Evolutionary conservation across 1,140 invertebrate genomes (phyloP).

Genomic region (Monomorium pharaonis): DNA sequence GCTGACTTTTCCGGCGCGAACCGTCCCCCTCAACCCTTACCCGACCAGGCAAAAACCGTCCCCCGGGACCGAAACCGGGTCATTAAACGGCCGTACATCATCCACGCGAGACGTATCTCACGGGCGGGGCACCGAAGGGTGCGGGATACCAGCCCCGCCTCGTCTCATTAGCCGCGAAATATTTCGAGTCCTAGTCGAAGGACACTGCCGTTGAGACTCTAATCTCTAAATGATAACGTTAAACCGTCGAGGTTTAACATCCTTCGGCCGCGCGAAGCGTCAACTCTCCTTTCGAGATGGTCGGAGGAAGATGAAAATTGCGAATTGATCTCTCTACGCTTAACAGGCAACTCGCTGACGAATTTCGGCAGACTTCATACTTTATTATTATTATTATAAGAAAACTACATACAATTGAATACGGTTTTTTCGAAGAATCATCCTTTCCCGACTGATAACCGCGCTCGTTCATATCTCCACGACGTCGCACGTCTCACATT

Average conservation of each 20-base stretch:
- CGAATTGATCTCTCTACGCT: neutral
- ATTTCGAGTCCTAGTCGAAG: conserved; percentile 43
- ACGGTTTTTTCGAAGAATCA: neutral
- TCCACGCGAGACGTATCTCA: conserved; percentile 66
- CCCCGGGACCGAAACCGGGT: conserved; percentile 63
- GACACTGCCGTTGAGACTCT: neutral
- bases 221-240: conserved; percentile 38
- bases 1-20: conserved; percentile 61
- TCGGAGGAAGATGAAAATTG: neutral
- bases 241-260: neutral
- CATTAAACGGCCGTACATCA: conserved; percentile 79
- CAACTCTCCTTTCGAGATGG: neutral
- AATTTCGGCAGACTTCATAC: neutral
- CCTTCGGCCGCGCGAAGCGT: neutral
- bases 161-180: conserved; percentile 68
- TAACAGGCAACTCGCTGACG: neutral
- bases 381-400: too few species aligned
- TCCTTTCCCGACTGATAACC: neutral
- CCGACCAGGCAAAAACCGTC: conserved; percentile 59
- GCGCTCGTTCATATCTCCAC: neutral
- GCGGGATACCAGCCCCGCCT: conserved; percentile 37
- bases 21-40: conserved; percentile 60
- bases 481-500: conserved; percentile 27
- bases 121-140: conserved; percentile 44
- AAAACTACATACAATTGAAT: neutral